Percentiles rank a stretch among this genome's conserved stretches.
Evolutionary conservation across 2,113 vertebrate species (phyloP).

Genomic region (Rana temporaria): DNA sequence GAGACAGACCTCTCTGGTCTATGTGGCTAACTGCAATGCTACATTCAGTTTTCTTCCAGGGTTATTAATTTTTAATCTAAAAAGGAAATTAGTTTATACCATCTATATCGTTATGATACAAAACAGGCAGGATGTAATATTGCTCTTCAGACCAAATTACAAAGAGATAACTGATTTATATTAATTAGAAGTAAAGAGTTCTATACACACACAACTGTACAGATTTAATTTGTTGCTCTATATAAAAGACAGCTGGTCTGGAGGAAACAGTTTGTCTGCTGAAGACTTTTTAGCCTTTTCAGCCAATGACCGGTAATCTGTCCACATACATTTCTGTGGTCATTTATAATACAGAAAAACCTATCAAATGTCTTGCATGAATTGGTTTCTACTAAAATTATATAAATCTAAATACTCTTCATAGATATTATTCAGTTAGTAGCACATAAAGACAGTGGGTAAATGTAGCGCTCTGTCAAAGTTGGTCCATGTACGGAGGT

Average conservation of each 20-base stretch:
- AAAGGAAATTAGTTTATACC: conserved; percentile 32
- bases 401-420: no score
- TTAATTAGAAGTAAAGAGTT: conserved; percentile 40
- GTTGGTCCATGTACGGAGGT: no score
- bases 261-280: conserved; percentile 1
- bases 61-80: conserved; percentile 36
- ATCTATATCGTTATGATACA: conserved; percentile 33
- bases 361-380: conserved; percentile 26
- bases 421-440: no score
- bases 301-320: conserved; percentile 43
- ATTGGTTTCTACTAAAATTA: neutral
- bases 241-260: conserved; percentile 39
- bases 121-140: conserved; percentile 51
- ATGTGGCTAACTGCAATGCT: neutral
- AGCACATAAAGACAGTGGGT: no score
- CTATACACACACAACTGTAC: conserved; percentile 12
- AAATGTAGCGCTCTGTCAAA: no score
- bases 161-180: conserved; percentile 41
- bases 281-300: conserved; percentile 43
- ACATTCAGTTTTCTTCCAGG: neutral
- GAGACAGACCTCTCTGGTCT: neutral
- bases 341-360: neutral
- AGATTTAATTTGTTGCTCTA: conserved; percentile 36
- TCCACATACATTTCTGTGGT: conserved; percentile 16
- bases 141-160: conserved; percentile 24